phyloP scores from a whole-genome alignment of 2,888 invertebrate genomes.

The Melikaiella ostensackeni region DNA sequence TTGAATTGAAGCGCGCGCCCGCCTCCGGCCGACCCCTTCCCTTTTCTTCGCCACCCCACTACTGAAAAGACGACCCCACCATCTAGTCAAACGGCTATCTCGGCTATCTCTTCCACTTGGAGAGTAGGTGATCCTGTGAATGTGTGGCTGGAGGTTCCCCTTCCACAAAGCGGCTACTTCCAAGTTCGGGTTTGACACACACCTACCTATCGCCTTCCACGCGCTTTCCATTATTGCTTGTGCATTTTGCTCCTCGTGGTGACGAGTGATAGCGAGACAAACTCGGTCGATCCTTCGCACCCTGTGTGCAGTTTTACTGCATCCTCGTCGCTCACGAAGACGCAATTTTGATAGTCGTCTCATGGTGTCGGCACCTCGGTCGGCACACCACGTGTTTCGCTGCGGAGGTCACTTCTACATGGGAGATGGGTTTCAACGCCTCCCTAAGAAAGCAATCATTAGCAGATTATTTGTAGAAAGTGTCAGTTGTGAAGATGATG shows the following conservation, averaged over 20 bases:
- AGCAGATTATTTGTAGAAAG: constrained; percentile 34
- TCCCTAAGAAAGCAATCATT: constrained; percentile 25
- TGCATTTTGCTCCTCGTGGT: constrained; percentile 51
- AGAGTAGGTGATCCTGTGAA: constrained; percentile 60
- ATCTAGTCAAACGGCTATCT: constrained; percentile 68
- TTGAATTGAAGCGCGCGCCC: constrained; percentile 75
- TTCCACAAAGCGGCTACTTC: constrained; percentile 60
- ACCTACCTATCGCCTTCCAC: constrained; percentile 52
- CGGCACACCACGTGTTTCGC: constrained; percentile 27
- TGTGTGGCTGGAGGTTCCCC: constrained; percentile 60
- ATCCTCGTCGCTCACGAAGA: not conserved
- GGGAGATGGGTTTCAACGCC: not conserved
- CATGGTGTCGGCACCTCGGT: constrained; percentile 15
- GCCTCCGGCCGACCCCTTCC: constrained; percentile 73
- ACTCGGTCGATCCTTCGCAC: constrained; percentile 29
- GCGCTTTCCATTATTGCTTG: constrained; percentile 45
- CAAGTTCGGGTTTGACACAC: constrained; percentile 49
- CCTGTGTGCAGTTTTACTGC: not conserved
- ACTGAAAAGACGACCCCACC: constrained; percentile 57
- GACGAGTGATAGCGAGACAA: constrained; percentile 49
- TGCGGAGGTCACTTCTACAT: not conserved
- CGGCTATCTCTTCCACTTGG: constrained; percentile 71
- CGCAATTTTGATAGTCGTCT: constrained; percentile 3
- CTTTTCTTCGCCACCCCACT: constrained; percentile 61
- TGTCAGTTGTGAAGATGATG: constrained; percentile 18